Conservation (phyloP, 2,888 invertebrate genomes). For the Seira musarum region DNA sequence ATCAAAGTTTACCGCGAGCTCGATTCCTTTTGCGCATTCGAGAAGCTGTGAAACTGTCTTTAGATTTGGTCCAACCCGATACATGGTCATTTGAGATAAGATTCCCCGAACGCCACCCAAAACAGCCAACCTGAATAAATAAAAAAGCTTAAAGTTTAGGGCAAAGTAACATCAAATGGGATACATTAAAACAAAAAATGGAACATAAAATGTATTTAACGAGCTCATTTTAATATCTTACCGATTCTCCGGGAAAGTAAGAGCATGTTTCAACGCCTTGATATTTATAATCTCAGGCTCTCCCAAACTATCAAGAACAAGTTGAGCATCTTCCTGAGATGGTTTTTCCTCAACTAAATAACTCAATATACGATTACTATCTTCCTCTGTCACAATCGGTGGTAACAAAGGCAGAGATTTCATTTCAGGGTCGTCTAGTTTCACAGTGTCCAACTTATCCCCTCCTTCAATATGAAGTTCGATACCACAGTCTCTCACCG, state of each 20-base stretch:
- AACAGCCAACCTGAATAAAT: constrained; percentile 77
- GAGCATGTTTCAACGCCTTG: constrained; percentile 30
- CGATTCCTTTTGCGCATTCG: constrained; percentile 81
- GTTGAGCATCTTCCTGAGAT: neutral
- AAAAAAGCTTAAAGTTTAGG: constrained; percentile 23
- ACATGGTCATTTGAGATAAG: constrained; percentile 81
- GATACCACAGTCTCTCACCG: constrained; percentile 86
- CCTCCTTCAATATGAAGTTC: constrained; percentile 73
- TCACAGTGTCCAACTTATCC: neutral
- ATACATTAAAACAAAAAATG: too few relatives aligned
- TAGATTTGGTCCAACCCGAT: constrained; percentile 81
- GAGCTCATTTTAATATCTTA: constrained; percentile 1
- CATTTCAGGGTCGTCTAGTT: neutral
- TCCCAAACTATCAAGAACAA: constrained; percentile 30
- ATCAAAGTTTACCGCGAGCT: constrained; percentile 75
- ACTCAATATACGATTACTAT: constrained; percentile 35
- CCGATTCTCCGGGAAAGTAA: constrained; percentile 39
- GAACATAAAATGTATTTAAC: too few relatives aligned
- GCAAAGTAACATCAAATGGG: constrained; percentile 7
- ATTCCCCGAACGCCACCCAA: constrained; percentile 87
- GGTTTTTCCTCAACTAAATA: constrained; percentile 21
- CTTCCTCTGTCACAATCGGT: constrained; percentile 32
- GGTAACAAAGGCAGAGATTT: constrained; percentile 26
- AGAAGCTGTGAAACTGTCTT: constrained; percentile 86
- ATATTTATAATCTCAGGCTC: constrained; percentile 8